Evolutionary conservation across 2,113 vertebrate species (phyloP), one percentile per base, ranked within the genome.

Genomic region (Genyomyrus donnyi): DNA sequence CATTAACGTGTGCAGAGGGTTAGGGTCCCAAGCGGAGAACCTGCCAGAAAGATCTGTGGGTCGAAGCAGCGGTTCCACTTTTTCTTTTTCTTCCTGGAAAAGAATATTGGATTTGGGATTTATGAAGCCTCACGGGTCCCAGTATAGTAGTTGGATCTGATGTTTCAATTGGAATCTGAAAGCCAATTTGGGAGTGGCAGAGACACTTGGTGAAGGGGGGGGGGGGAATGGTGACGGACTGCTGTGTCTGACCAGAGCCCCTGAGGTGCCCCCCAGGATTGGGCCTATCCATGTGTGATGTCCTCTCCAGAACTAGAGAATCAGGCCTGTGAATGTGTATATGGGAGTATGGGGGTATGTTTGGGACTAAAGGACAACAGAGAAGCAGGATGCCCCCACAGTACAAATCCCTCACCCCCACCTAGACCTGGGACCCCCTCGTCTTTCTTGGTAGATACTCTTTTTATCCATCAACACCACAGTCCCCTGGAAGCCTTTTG

Each of bases 151-250:
- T 46, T 89, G 77, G 45, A 62, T 89, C 85, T 45, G 56, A 46
- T 62, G 50, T 91, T 91, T 89, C 66, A 35, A 89, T 88, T 48
- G 89, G 85, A 70, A 89, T 89, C 56, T 80, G 88, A 83, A 53
- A 74, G 80, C 77, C 45, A 17, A 35, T 88, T 88, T 80, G 35
- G 66, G 15, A 66, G 53, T 85, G 90, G 31, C 56, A 77, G 83
- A 74, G 83, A 45, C 48, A 88, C 52, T 11, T 11, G n/a, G 62
- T 70, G n/a, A 70, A 70, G 62, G 8, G n/a, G 62, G 62, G n/a
- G n/a, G 62, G 62, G 8, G 3, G 58, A 0, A 19, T 53, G 52
- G 19, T 70, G 27, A 70, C 3, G 3, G 62, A 31, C 62, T 70
- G 62, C 62, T 13, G 62, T 70, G 62, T 70, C 62, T 70, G 62